Conservation (phyloP, 64 coral and sea anemone species). For the Montipora capricornis region DNA sequence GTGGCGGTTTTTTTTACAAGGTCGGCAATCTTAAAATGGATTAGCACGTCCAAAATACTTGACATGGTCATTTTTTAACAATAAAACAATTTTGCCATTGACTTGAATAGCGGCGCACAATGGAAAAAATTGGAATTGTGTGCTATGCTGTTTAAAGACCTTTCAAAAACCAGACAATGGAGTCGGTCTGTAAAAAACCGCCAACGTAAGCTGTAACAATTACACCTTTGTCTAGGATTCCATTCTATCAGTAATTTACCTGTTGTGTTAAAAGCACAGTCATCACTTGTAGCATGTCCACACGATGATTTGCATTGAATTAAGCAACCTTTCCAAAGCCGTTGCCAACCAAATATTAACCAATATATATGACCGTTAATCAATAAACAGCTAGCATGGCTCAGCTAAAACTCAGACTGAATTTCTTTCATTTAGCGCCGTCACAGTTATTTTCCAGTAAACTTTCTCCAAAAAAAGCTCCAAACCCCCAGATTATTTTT, state of each 20-base stretch:
- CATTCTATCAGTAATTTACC: not conserved
- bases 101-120: not conserved
- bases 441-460: too few relatives aligned
- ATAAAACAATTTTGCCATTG: conserved; percentile 6
- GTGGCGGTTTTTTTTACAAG: not conserved
- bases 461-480: too few relatives aligned
- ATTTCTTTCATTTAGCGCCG: too few relatives aligned
- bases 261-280: not conserved
- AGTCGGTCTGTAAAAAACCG: not conserved
- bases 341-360: not conserved
- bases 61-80: conserved; percentile 7
- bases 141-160: not conserved
- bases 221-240: not conserved
- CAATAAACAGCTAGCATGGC: too few relatives aligned
- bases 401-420: too few relatives aligned
- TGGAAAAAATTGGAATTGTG: not conserved
- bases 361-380: too few relatives aligned
- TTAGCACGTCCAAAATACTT: conserved; percentile 12
- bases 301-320: not conserved
- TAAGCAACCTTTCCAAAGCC: not conserved
- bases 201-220: too few relatives aligned
- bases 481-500: too few relatives aligned
- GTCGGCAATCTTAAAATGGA: not conserved
- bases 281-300: not conserved
- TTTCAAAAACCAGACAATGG: conserved; percentile 8